Conservation (phyloP, 2,113 vertebrate species). For the Elachura formosa region DNA sequence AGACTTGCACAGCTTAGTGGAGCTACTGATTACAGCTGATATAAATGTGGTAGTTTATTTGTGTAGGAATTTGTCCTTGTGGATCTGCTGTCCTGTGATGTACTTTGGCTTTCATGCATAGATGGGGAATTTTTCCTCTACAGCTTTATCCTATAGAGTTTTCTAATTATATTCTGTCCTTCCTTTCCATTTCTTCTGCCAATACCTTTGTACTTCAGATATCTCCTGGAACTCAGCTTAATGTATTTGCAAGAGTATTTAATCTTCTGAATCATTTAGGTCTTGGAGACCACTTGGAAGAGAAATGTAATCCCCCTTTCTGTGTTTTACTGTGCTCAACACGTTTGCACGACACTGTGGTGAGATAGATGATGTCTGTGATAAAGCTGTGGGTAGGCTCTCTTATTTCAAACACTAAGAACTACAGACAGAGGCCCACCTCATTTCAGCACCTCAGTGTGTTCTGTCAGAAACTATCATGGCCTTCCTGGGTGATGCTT, state of each 20-base stretch:
- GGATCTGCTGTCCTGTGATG: constrained; percentile 22
- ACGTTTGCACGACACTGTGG: background rate
- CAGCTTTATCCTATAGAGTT: background rate
- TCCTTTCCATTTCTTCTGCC: constrained; percentile 1
- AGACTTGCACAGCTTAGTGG: constrained; percentile 12
- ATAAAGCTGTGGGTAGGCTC: background rate
- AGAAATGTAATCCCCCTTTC: background rate
- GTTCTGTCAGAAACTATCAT: background rate
- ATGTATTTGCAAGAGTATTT: constrained; percentile 23
- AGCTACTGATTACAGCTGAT: constrained; percentile 59
- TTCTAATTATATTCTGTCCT: background rate
- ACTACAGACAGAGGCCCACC: background rate
- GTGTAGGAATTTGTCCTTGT: constrained; percentile 17
- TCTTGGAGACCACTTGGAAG: constrained; percentile 2
- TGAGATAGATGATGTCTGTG: background rate
- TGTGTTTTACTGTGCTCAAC: background rate
- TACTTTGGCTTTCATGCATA: constrained; percentile 6
- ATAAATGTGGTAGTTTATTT: constrained; percentile 36
- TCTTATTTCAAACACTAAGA: background rate
- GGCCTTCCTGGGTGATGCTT: background rate
- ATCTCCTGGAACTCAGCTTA: constrained; percentile 14
- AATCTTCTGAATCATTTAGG: background rate
- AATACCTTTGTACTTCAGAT: constrained; percentile 9
- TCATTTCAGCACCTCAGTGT: background rate
- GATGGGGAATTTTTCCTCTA: background rate